These are phyloP conservation scores for Morelia viridis DNA, from an alignment of 2,797 vertebrate species.

Conservation along the genomic window DNA sequence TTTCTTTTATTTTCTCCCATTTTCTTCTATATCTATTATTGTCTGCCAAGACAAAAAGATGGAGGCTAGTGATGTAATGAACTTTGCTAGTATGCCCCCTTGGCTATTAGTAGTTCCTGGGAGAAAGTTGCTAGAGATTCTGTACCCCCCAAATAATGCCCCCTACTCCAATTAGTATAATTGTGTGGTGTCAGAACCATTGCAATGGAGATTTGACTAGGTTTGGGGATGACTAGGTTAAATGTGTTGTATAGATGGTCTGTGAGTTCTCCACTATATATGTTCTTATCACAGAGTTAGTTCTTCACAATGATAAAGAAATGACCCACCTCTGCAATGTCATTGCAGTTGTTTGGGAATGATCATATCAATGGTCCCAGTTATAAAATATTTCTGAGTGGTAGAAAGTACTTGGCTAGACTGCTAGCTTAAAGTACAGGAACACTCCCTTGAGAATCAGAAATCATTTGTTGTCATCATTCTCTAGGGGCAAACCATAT, in stretches of 20 bases:
- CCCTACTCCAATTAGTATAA: neutral
- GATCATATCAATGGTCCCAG: neutral
- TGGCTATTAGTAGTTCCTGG: neutral
- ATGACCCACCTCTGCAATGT: neutral
- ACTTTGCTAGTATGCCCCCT: neutral
- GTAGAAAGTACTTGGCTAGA: neutral
- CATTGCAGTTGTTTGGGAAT: neutral
- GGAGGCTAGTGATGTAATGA: neutral
- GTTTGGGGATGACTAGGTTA: neutral
- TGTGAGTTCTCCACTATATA: neutral
- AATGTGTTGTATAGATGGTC: neutral
- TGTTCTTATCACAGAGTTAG: neutral
- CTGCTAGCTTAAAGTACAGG: neutral
- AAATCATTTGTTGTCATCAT: neutral
- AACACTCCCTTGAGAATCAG: neutral
- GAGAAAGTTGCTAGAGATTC: neutral
- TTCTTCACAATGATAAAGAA: neutral
- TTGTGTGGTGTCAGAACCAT: neutral
- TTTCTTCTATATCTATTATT: too few species aligned
- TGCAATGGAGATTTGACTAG: neutral
- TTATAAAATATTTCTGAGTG: neutral
- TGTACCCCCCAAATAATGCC: neutral
- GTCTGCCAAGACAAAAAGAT: too few species aligned
- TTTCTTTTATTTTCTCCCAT: too few species aligned
- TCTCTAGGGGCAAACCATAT: neutral